phyloP scores from a whole-genome alignment of 2,113 vertebrate genomes.

The Erpornis zantholeuca region DNA sequence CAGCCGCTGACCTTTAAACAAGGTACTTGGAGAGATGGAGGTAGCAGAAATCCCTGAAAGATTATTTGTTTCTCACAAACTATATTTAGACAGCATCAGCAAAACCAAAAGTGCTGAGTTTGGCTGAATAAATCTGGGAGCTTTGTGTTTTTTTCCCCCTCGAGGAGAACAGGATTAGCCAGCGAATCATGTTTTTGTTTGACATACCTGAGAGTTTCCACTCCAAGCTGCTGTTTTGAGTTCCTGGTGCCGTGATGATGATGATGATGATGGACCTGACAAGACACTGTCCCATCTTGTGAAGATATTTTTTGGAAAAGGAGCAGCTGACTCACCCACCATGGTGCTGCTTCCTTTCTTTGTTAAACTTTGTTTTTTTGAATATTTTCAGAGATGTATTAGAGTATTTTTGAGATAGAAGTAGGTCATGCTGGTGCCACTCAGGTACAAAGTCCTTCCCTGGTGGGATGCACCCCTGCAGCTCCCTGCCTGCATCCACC shows the following conservation, averaged over 20 bases:
- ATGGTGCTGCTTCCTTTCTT: background rate
- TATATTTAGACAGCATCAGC: constrained; percentile 32
- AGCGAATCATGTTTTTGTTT: constrained; percentile 23
- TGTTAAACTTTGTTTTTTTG: background rate
- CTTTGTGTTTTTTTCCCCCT: constrained; percentile 2
- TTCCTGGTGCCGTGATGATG: background rate
- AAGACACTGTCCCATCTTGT: background rate
- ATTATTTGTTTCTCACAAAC: constrained; percentile 40
- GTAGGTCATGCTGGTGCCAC: rapidly evolving
- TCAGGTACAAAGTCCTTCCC: background rate
- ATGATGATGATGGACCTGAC: background rate
- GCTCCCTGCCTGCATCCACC: background rate
- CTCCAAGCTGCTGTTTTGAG: background rate
- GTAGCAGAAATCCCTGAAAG: background rate
- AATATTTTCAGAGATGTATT: background rate
- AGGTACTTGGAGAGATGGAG: background rate
- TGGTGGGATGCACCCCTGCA: too few relatives aligned
- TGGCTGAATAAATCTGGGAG: constrained; percentile 15
- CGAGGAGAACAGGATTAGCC: background rate
- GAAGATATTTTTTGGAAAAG: background rate
- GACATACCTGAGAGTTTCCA: constrained; percentile 58
- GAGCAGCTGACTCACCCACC: background rate
- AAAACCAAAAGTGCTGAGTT: constrained; percentile 54
- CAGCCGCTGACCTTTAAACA: background rate
- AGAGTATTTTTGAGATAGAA: background rate